Base-by-base conservation (phyloP, 1,140 invertebrate species). In the Leptinotarsa defecta region DNA sequence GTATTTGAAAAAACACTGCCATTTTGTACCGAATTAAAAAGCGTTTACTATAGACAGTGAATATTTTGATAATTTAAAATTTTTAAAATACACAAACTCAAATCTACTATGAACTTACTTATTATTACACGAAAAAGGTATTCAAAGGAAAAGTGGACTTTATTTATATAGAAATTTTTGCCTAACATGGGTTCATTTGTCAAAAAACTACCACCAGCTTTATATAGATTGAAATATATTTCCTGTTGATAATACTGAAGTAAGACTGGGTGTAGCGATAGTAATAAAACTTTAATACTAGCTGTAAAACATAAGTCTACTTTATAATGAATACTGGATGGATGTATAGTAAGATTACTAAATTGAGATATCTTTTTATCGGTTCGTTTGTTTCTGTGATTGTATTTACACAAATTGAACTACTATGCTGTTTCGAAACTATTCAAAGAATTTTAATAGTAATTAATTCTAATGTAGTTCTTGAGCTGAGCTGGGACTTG, bases 381-480 rank as follows among this genome's bases (percentile, higher is more conserved):
- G 76, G 77, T 82, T 82, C 76, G 75, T 81, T 81, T 76, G 74
- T 81, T 79, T 77, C 80, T 81, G 81, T 81, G 81, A 82, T 82
- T 82, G 77, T 82, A 82, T 82, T 80, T 81, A 79, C 79, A 82
- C 77, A 79, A 74, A 72, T 43, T 76, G 49, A 73, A 20, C 24
- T 68, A 68, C 48, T 68, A 68, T 72, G 74, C 74, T 76, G 70
- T 71, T 76, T 72, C 63, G 49, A 69, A 71, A 64, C 64, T 72
- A 63, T 57, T 68, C 57, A 57, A 57, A 57, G 71, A 71, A 63
- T 27, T 69, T 17, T 13, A 69, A 69, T 69, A 24, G 34, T 24
- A 20, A 69, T 48, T 69, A 69, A 34, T 4, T 24, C 43, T 20
- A 27, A 43, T 15, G 13, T 69, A 20, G 63, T 65, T 62, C 15